Base-by-base conservation (phyloP, 2,113 vertebrate species). In the Triplophysa dalaica region DNA sequence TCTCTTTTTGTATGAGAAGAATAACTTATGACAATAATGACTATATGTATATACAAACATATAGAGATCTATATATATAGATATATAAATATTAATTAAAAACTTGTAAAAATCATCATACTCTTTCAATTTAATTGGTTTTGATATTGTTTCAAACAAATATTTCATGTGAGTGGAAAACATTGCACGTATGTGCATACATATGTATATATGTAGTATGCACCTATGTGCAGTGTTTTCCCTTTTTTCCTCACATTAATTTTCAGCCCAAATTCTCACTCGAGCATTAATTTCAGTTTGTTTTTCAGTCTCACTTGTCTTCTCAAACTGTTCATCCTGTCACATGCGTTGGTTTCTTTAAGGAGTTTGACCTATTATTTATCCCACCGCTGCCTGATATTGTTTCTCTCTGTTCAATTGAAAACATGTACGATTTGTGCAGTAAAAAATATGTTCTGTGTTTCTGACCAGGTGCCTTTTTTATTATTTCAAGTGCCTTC, bases 1-100 rank as follows among this genome's bases (percentile, higher is more conserved):
- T 90, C 89, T 92, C 90, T 89, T 93, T 92, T 93, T 92, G 88
- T 91, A 91, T 90, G 86, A 93, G 90, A 91, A 87, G 85, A 88
- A 84, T 86, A 91, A 81, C 84, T 88, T 91, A 90, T 21, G 50
- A 52, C 14, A 16, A 50, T 14, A 88, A 84, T 80, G 81, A 91
- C 88, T 91, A 87, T 91, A 89, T 93, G 91, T 94, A 92, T 82
- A 92, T 83, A 86, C 56, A 77, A 75, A 81, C 79, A 75, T 81
- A 81, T 78, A 78, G 78, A 81, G 84, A 87, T 90, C 90, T 91
- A 91, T 77, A 91, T 90, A 73, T 48, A 72, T 77, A 77, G 86
- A 92, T 90, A 92, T 86, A 92, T 91, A 89, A 91, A 90, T 91
- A 90, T 87, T 86, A 89, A 88, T 87, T 86, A 89, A 88, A 64